Base-by-base conservation (phyloP, 2,888 invertebrate species). In the Parnassius apollo region DNA sequence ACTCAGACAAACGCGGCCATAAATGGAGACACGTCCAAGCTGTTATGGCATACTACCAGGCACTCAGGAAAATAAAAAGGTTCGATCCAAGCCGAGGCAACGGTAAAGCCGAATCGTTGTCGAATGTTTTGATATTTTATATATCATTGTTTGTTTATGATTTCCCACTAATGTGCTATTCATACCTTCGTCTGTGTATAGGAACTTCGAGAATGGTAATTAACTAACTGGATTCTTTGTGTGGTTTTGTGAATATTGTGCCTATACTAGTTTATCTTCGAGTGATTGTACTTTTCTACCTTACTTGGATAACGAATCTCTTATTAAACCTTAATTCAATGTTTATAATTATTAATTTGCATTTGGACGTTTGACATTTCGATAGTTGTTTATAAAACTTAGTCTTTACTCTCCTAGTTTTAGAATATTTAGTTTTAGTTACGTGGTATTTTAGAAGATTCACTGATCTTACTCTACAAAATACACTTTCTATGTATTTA, bases 11-110 rank as follows among this genome's bases (percentile, higher is more conserved):
- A 85, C 84, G 86, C 69, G 93, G 91, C 83, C 96, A 96, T 92
- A 96, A 95, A 86, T 97, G 96, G 96, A 95, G 95, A 89, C 96
- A 96, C 92, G 94, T 97, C 78, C 94, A 96, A 83, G 96, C 96
- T 78, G 96, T 96, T 83, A 96, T 96, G 96, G 96, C 96, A 81
- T 96, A 96, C 93, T 96, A 96, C 94, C 95, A 96, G 92, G 95
- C 96, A 77, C 94, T 97, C 85, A 94, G 96, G 93, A 96, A 96
- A 93, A 96, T 97, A 93, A 96, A 96, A 95, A 96, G 96, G 96
- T 96, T 93, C 91, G 93, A 81, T 78, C 12, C 71, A 73, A 72
- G 75, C 72, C 74, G 71, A 68, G 72, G 72, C 75, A 71, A 83
- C 77, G 84, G 82, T 84, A 83, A 83, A 73, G 78, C 81, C 82